A percentile compares a stretch with the other conserved stretches of the same genome.
Conservation (phyloP, 1,140 invertebrate species). For the Drosophila parabipectinata region DNA sequence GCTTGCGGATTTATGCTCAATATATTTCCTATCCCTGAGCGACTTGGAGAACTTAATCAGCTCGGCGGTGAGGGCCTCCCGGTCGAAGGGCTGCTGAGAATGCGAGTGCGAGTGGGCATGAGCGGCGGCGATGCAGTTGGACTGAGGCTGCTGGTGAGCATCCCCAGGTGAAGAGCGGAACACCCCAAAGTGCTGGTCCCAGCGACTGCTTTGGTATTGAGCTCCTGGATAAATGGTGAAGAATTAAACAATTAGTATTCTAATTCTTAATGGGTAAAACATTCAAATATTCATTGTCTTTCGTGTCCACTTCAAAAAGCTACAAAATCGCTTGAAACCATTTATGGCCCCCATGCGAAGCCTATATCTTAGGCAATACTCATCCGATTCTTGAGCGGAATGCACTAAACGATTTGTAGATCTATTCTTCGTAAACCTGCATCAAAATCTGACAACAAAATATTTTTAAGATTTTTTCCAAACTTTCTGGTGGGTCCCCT, state of each 20-base stretch:
- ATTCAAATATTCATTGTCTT: no score
- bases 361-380: no score
- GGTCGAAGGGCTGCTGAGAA: conserved; percentile 81
- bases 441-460: no score
- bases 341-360: no score
- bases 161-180: conserved; percentile 86
- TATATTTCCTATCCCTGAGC: conserved; percentile 81
- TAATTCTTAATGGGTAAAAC: no score
- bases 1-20: conserved; percentile 41
- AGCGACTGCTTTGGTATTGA: conserved; percentile 85
- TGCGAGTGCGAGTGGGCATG: conserved; percentile 26
- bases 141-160: conserved; percentile 64
- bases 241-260: neutral
- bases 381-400: no score
- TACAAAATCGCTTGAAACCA: no score
- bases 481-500: no score
- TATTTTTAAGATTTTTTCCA: no score
- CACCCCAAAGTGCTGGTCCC: conserved; percentile 87
- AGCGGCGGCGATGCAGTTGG: conserved; percentile 6
- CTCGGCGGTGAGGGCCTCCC: conserved; percentile 88
- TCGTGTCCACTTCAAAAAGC: no score
- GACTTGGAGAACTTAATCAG: conserved; percentile 89
- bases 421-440: no score
- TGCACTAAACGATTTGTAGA: no score
- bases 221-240: conserved; percentile 45